Percentiles rank a stretch among this genome's conserved stretches.
These are phyloP conservation scores for Drosophila prostipennis DNA, from an alignment of 2,888 invertebrate genomes.

Conservation along the genomic window DNA sequence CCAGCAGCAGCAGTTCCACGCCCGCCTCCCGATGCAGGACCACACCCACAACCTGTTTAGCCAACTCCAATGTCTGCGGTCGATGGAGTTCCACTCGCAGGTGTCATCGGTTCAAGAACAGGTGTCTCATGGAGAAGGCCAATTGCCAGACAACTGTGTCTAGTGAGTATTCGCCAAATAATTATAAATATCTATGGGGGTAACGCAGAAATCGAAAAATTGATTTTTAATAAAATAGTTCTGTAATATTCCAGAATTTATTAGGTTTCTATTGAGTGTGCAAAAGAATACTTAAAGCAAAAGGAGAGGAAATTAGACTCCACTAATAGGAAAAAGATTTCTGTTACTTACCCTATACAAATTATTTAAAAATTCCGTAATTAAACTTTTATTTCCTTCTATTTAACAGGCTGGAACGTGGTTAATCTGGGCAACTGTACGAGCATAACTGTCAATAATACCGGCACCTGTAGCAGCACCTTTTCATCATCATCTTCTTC, in stretches of 20 bases:
- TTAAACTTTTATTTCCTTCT: no score
- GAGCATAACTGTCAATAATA: conserved; percentile 16
- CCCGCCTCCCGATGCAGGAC: conserved; percentile 24
- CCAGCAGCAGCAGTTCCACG: conserved; percentile 14
- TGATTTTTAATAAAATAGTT: not conserved
- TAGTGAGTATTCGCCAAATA: conserved; percentile 12
- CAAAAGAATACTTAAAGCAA: no score
- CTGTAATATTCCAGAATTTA: not conserved
- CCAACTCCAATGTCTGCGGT: conserved; percentile 27
- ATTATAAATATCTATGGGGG: not conserved
- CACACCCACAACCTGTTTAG: conserved; percentile 7
- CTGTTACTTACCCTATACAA: no score
- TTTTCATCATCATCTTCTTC: conserved; percentile 20
- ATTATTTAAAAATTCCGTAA: no score
- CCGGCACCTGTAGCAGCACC: conserved; percentile 30
- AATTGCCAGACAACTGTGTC: conserved; percentile 25
- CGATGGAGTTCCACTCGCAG: conserved; percentile 20
- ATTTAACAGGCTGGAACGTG: conserved; percentile 25
- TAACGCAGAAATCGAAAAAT: no score
- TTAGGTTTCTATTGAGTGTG: no score
- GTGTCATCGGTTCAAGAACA: conserved; percentile 28
- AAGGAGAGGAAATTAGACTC: no score
- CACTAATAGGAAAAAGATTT: no score
- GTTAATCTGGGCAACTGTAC: conserved; percentile 32
- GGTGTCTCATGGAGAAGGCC: conserved; percentile 32